These are phyloP conservation scores for Drosophila nigromelanica DNA, from an alignment of 1,140 invertebrate species.

Conservation along the genomic window DNA sequence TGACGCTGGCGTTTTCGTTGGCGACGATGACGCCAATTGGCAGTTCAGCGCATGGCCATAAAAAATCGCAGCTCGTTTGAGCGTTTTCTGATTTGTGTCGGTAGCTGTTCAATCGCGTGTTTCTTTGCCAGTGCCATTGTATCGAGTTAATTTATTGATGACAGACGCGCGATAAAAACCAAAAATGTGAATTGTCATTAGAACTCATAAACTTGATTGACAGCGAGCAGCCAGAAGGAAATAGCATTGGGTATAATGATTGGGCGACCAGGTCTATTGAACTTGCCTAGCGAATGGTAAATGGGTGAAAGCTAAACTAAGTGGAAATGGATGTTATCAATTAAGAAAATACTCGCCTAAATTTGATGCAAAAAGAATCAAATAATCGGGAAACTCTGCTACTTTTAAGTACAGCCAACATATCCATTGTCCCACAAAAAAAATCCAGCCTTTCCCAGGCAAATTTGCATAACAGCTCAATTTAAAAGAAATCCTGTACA, in stretches of 20 bases:
- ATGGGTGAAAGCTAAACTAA: too few species aligned
- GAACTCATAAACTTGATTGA: conserved; percentile 79
- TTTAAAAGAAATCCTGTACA: conserved; percentile 40
- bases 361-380: too few species aligned
- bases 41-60: conserved; percentile 49
- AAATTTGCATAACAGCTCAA: conserved; percentile 58
- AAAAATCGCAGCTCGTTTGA: conserved; percentile 79
- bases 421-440: too few species aligned
- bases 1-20: neutral
- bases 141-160: conserved; percentile 83
- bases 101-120: conserved; percentile 65
- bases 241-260: conserved; percentile 32
- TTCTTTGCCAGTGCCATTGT: conserved; percentile 61
- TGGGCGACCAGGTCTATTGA: conserved; percentile 60
- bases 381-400: too few species aligned
- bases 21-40: conserved; percentile 45
- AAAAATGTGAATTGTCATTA: conserved; percentile 80
- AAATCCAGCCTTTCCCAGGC: conserved; percentile 22
- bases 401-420: too few species aligned
- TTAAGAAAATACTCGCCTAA: too few species aligned
- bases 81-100: conserved; percentile 68
- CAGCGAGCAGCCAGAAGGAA: conserved; percentile 29
- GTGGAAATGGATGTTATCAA: too few species aligned
- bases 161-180: conserved; percentile 79
- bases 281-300: conserved; percentile 9